Evolutionary conservation across 2,113 vertebrate species (phyloP).

Genomic region (Alaudala cheleensis): DNA sequence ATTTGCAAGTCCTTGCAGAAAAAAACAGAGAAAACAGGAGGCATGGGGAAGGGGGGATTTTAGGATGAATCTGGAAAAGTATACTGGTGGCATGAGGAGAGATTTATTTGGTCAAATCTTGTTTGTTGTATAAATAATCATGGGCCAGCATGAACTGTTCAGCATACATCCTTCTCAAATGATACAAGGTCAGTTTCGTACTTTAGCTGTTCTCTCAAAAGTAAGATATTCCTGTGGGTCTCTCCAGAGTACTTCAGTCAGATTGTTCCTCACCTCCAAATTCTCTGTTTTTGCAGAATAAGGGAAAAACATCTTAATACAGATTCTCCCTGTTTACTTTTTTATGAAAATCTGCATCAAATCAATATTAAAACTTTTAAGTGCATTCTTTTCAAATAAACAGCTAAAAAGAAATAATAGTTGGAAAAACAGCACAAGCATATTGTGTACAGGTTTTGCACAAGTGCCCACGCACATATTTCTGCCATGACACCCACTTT

Average conservation of each 20-base stretch:
- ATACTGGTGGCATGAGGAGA: neutral
- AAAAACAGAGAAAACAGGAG: neutral
- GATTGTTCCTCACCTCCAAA: neutral
- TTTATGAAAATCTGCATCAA: neutral
- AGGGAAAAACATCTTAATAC: neutral
- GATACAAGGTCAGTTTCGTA: neutral
- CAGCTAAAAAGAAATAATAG: neutral
- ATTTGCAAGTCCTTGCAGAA: neutral
- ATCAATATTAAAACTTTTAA: neutral
- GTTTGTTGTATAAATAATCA: neutral
- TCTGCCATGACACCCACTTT: slow-evolving; percentile 45
- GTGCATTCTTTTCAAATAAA: neutral
- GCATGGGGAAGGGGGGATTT: neutral
- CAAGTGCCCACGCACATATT: slow-evolving; percentile 26
- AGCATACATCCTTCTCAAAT: neutral
- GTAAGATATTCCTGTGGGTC: neutral
- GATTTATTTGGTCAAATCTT: neutral
- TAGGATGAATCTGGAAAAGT: neutral
- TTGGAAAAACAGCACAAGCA: neutral
- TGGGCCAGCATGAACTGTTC: neutral
- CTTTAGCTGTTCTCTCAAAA: neutral
- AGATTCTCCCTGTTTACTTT: neutral
- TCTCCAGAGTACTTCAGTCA: neutral
- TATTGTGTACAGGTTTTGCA: slow-evolving; percentile 28
- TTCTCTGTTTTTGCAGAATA: neutral